These are phyloP conservation scores for Thalassophryne amazonica DNA, from an alignment of 2,797 vertebrate species.

Conservation along the genomic window DNA sequence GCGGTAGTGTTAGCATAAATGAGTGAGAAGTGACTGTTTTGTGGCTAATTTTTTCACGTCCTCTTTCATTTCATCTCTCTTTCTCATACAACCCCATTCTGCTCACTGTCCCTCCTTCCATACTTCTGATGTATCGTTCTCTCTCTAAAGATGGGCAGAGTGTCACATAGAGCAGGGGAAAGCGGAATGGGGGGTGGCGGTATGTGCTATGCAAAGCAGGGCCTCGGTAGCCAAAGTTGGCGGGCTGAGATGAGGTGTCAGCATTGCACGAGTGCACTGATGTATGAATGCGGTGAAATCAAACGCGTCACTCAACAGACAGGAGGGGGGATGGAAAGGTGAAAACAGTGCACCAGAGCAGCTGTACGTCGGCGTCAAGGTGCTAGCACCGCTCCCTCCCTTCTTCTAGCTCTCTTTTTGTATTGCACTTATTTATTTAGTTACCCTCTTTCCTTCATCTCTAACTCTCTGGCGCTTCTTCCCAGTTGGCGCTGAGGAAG, in stretches of 20 bases:
- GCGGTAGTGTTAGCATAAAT: constrained; percentile 54
- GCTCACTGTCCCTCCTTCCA: background rate
- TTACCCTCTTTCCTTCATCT: constrained; percentile 55
- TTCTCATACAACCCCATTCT: constrained; percentile 51
- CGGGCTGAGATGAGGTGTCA: constrained; percentile 99
- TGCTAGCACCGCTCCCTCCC: constrained; percentile 79
- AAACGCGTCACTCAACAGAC: constrained; percentile 98
- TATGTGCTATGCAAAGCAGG: constrained; percentile 94
- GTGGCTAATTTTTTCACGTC: constrained; percentile 43
- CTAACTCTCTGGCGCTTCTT: constrained; percentile 47
- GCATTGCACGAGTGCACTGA: constrained; percentile 95
- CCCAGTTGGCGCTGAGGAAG: constrained; percentile 66
- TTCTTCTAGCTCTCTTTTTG: constrained; percentile 67
- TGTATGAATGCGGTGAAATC: constrained; percentile 99
- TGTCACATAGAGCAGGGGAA: constrained; percentile 64
- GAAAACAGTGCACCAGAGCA: constrained; percentile 92
- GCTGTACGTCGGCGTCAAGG: constrained; percentile 97
- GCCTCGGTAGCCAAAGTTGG: constrained; percentile 96
- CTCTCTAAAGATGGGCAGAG: constrained; percentile 83
- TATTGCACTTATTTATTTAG: constrained; percentile 70
- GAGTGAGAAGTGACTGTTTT: constrained; percentile 45
- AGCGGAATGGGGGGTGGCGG: background rate
- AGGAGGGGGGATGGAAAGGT: constrained; percentile 75
- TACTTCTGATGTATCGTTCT: constrained; percentile 61
- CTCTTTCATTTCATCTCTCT: constrained; percentile 34